Evolutionary conservation across 30 jellyfish, hydroid and myxozoan genomes (phyloP).

Genomic region (Turritopsis rubra): DNA sequence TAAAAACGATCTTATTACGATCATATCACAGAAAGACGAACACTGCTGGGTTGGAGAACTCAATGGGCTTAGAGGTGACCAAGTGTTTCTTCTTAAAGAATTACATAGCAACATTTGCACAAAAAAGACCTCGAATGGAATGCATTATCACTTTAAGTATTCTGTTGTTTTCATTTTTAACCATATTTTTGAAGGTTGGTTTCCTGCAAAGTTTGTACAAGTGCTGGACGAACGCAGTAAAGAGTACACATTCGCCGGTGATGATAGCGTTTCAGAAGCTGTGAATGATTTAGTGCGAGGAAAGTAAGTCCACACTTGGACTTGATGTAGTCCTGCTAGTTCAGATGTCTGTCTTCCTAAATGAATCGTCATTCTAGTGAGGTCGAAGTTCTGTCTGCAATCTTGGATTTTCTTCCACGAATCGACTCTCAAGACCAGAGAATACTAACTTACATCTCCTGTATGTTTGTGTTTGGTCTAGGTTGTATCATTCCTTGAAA

Average conservation of each 20-base stretch:
- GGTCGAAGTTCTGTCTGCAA: too few relatives aligned
- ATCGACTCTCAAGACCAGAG: background rate
- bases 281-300: conserved; percentile 91
- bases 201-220: conserved; percentile 93
- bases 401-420: background rate
- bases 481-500: conserved; percentile 66
- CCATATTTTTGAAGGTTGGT: conserved; percentile 90
- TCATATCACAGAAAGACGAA: conserved; percentile 89
- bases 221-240: conserved; percentile 92
- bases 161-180: background rate
- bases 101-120: too few relatives aligned
- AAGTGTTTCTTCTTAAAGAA: too few relatives aligned
- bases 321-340: background rate
- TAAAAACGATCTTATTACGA: conserved; percentile 88
- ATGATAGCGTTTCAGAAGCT: conserved; percentile 87
- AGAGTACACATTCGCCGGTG: conserved; percentile 93
- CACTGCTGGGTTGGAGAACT: conserved; percentile 98
- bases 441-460: background rate
- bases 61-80: conserved; percentile 82
- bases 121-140: too few relatives aligned
- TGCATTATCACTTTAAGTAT: background rate
- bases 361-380: background rate
- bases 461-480: background rate
- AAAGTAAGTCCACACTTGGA: conserved; percentile 51
- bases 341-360: background rate